Base-by-base conservation (phyloP, 1,140 invertebrate genomes). In the Babylonia areolata region DNA sequence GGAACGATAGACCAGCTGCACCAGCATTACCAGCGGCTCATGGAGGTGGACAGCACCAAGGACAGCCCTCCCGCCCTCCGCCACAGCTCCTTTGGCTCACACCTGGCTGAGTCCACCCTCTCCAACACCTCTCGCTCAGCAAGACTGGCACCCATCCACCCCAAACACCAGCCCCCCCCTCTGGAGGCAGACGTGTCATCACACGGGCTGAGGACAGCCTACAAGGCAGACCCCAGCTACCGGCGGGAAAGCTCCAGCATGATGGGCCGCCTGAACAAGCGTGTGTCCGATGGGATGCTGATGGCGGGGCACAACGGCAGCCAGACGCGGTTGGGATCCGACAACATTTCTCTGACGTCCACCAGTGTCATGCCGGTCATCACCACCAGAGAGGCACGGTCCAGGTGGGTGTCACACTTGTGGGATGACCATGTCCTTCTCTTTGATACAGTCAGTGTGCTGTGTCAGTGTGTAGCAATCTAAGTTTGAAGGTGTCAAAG, bases 371-470 rank as follows among this genome's bases (percentile, higher is more conserved):
- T 93, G 64, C 87, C 88, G 85, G 81, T 90, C 40, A 90, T 93
- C 42, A 88, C 91, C 31, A 92, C 90, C 46, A 90, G 90, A 73
- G 91, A 93, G 80, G 93, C 93, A 42, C 90, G 92, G 86, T 90
- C 92, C 71, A 93, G 93, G 93, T 93, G 77, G 85, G 86, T 85
- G n/a, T n/a, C n/a, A n/a, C n/a, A n/a, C n/a, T n/a, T n/a, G n/a
- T n/a, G n/a, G n/a, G n/a, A n/a, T n/a, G n/a, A n/a, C n/a, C n/a
- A n/a, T n/a, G n/a, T n/a, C n/a, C n/a, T n/a, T n/a, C n/a, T n/a
- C n/a, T n/a, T n/a, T n/a, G n/a, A n/a, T n/a, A n/a, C n/a, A n/a
- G n/a, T n/a, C n/a, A n/a, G n/a, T n/a, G n/a, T n/a, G n/a, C n/a
- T n/a, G n/a, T n/a, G n/a, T n/a, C n/a, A n/a, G n/a, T n/a, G n/a